Conservation (phyloP, 2,113 vertebrate species). For the Scatophagus argus region DNA sequence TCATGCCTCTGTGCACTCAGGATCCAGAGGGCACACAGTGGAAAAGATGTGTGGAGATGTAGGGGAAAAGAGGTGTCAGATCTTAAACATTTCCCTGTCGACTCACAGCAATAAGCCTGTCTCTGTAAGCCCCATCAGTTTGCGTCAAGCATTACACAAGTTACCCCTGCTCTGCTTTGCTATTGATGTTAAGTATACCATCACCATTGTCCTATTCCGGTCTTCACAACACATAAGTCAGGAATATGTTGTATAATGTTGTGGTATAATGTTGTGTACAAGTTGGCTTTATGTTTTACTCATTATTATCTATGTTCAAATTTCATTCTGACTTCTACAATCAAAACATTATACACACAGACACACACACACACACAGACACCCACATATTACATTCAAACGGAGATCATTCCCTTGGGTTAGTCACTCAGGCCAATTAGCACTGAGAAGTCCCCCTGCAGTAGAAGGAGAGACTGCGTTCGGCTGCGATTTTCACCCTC, state of each 20-base stretch:
- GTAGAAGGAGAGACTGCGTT: constrained; percentile 28
- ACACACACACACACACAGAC: background rate
- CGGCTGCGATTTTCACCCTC: constrained; percentile 56
- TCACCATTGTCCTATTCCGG: background rate
- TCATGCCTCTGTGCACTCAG: constrained; percentile 27
- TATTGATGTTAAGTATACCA: background rate
- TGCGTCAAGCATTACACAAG: background rate
- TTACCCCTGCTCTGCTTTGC: background rate
- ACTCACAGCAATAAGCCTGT: background rate
- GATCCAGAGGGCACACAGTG: background rate
- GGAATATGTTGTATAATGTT: background rate
- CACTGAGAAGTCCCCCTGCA: constrained; percentile 46
- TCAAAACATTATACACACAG: constrained; percentile 12
- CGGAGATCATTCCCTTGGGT: constrained; percentile 52
- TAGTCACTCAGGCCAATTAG: constrained; percentile 66
- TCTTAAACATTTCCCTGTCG: background rate
- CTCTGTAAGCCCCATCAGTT: background rate
- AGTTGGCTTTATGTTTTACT: background rate
- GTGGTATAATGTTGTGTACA: background rate
- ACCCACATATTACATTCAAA: constrained; percentile 46
- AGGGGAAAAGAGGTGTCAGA: background rate
- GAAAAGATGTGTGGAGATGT: constrained; percentile 17
- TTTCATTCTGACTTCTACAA: constrained; percentile 2
- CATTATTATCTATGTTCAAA: constrained; percentile 25
- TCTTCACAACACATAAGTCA: background rate